A percentile compares a stretch with the other conserved stretches of the same genome.
These are phyloP conservation scores for Netelia melanura DNA, from an alignment of 2,888 invertebrate species.

Conservation along the genomic window DNA sequence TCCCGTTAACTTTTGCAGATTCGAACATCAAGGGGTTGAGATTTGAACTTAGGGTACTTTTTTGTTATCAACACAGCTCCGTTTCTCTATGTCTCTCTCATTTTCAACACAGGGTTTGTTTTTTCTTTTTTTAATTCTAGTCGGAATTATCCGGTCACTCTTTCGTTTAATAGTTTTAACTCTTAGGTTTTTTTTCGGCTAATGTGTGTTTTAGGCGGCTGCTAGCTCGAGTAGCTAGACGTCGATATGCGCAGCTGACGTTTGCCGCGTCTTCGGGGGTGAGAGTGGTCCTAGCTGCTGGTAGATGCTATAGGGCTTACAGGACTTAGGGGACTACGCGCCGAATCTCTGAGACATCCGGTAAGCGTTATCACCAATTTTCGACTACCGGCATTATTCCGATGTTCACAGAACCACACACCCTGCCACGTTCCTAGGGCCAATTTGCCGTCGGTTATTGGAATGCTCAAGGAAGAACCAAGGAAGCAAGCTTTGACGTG, in stretches of 20 bases:
- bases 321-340: slow-evolving; percentile 94
- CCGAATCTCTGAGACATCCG: slow-evolving; percentile 94
- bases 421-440: slow-evolving; percentile 99
- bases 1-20: slow-evolving; percentile 40
- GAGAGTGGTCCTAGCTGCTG: slow-evolving; percentile 94
- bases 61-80: background rate
- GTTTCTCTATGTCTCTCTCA: background rate
- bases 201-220: slow-evolving; percentile 79
- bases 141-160: slow-evolving; percentile 72
- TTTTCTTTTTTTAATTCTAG: slow-evolving; percentile 40
- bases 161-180: slow-evolving; percentile 73
- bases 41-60: slow-evolving; percentile 50
- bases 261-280: slow-evolving; percentile 85
- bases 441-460: slow-evolving; percentile 97
- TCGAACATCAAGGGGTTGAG: slow-evolving; percentile 43
- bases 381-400: slow-evolving; percentile 97
- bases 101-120: slow-evolving; percentile 16
- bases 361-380: slow-evolving; percentile 95
- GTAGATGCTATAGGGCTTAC: slow-evolving; percentile 94
- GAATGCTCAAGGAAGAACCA: slow-evolving; percentile 97
- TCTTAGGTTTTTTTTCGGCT: slow-evolving; percentile 79
- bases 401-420: slow-evolving; percentile 99
- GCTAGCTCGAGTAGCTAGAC: slow-evolving; percentile 84
- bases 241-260: slow-evolving; percentile 83
- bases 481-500: slow-evolving; percentile 99